These are phyloP conservation scores for Brenthis hecate DNA, from an alignment of 2,888 invertebrate species.

Conservation along the genomic window DNA sequence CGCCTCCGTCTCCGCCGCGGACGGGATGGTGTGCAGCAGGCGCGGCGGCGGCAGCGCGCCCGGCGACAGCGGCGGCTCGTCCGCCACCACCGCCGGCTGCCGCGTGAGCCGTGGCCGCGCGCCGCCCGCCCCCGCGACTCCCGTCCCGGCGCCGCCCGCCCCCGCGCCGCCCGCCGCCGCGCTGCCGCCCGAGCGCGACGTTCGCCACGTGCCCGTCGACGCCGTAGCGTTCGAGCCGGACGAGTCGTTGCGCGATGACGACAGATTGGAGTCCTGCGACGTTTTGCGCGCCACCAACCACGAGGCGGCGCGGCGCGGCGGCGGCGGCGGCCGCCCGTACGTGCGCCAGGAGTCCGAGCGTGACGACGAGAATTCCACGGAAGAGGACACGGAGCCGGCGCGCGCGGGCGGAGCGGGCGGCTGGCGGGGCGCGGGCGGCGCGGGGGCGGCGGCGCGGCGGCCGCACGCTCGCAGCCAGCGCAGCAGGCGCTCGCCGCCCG, in stretches of 20 bases:
- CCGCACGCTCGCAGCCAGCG: conserved; percentile 75
- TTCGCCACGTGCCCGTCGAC: conserved; percentile 94
- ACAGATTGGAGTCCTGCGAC: conserved; percentile 95
- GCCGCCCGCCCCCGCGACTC: conserved; percentile 89
- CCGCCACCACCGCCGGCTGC: conserved; percentile 90
- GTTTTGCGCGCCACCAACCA: conserved; percentile 96
- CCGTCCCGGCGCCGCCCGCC: conserved; percentile 86
- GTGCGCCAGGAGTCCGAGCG: conserved; percentile 84
- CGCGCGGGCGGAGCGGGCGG: conserved; percentile 58
- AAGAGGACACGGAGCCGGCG: conserved; percentile 85
- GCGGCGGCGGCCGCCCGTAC: conserved; percentile 92
- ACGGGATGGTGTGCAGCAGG: conserved; percentile 67
- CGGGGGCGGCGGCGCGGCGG: conserved; percentile 65
- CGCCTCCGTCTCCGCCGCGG: conserved; percentile 67
- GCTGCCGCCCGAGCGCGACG: conserved; percentile 92
- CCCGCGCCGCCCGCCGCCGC: conserved; percentile 86
- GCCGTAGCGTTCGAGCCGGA: conserved; percentile 94
- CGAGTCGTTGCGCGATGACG: conserved; percentile 95
- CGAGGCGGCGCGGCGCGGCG: conserved; percentile 91
- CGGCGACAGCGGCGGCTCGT: conserved; percentile 85
- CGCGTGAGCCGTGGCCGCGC: conserved; percentile 72
- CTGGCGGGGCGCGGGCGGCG: conserved; percentile 49
- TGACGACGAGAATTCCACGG: conserved; percentile 94
- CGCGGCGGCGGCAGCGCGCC: conserved; percentile 55
- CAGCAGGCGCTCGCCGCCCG: conserved; percentile 46